Base-by-base conservation (phyloP, 2,797 vertebrate species). In the Xyrichtys novacula region DNA sequence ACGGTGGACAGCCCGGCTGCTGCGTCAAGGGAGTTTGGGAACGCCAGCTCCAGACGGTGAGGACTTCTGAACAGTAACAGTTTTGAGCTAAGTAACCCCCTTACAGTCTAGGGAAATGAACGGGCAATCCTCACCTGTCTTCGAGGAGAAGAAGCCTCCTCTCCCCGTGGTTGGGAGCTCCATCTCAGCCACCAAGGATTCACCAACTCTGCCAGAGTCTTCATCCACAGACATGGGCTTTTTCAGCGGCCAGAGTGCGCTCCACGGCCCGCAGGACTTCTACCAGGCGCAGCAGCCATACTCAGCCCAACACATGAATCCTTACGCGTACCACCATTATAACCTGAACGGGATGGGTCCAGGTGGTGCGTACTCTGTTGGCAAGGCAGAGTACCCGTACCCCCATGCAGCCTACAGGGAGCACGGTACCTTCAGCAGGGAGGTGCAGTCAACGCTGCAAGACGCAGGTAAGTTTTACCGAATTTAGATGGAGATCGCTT, bases 161-260 rank as follows among this genome's bases (percentile, higher is more conserved):
- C 93, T 97, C 75, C 89, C 95, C 65, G 94, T 86, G 25, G 93
- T 94, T 11, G 91, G 95, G 25, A 36, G 53, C 74, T 77, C 86
- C 60, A 79, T 84, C 61, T 78, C 95, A 2, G 90, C 93, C 58
- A 85, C 92, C 70, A 96, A 96, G 82, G 95, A 96, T 71, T 96
- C 96, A 6, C 94, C 95, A 34, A 95, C 95, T 2, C 88, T 95
- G 44, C 94, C 95, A 0, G 96, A 98, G 85, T 95, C 95, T 25
- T 95, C 96, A 0, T 91, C 96, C 85, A 94, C 95, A 0, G 96
- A 96, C 38, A 81, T 95, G 93, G 94, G 95, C 77, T 97, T 97
- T 88, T 98, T 96, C 92, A 95, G 94, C 81, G 88, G 94, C 2
- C 93, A 94, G 17, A 68, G 86, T 26, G 72, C 80, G 65, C 84